Evolutionary conservation across 2,113 vertebrate species (phyloP), one percentile per base, ranked within the genome.

Genomic region (Spea bombifrons): DNA sequence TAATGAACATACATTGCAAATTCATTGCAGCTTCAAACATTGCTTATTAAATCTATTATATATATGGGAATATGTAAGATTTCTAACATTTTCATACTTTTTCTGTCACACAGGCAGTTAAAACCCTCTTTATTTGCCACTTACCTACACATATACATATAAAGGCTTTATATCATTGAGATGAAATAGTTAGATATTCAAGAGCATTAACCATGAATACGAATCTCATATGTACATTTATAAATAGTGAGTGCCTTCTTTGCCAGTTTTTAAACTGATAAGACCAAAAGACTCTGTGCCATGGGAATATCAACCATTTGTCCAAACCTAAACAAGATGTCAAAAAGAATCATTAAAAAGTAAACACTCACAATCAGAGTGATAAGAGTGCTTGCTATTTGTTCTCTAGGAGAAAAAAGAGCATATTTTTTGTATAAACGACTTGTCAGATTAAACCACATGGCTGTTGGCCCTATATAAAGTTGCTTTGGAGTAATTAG

Each of bases 401-500:
- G 71, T 67, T 73, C 57, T 66, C 77, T 73, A 79, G 67, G 46
- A 48, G 50, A 73, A 63, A 73, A 79, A 17, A 67, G 63, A 79
- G 63, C 71, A 79, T n/a, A 79, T 55, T 55, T 65, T 66, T 79
- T 66, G 69, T 55, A 44, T 79, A 79, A 79, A 79, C 70, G 63
- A 7, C 77, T 72, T 79, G 77, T 79, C 77, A 79, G 77, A 79
- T 79, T 63, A 79, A 79, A 70, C 61, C 50, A 5, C 53, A 48
- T 4, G 64, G 63, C n/a, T 66, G 17, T 79, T 67, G 61, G 70
- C 77, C 8, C 64, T 70, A 57, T 66, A 66, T 67, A 73, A 46
- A 47, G 45, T 79, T 79, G 70, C 67, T 79, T 66, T 79, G 71
- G 50, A 79, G 50, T 73, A 79, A 79, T 79, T 73, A 79, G 66